Conservation (phyloP, 2,888 invertebrate genomes). For the Merodon equestris region DNA sequence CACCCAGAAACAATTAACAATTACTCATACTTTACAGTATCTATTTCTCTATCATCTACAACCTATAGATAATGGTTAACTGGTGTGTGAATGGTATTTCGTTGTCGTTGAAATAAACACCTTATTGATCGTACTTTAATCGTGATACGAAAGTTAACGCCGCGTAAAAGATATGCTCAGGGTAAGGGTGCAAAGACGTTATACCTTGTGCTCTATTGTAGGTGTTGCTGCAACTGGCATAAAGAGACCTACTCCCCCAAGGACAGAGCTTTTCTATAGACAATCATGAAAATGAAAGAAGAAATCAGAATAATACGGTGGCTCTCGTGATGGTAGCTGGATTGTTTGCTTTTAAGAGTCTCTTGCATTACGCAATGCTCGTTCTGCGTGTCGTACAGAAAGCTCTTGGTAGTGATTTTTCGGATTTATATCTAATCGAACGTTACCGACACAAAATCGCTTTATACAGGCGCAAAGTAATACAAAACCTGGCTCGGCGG, state of each 20-base stretch:
- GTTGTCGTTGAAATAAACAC: constrained; percentile 57
- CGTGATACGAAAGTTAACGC: constrained; percentile 63
- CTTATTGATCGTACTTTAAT: constrained; percentile 65
- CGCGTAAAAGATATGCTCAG: too few relatives aligned
- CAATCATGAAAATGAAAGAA: too few relatives aligned
- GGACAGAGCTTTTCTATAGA: too few relatives aligned
- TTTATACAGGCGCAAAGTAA: background rate
- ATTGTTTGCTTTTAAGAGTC: background rate
- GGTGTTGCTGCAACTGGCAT: too few relatives aligned
- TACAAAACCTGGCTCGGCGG: background rate
- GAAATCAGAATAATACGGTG: background rate
- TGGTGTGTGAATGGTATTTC: constrained; percentile 32
- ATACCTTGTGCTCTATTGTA: too few relatives aligned
- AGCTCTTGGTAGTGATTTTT: constrained; percentile 21
- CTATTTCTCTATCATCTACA: constrained; percentile 5
- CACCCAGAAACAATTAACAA: constrained; percentile 49
- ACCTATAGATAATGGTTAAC: constrained; percentile 31
- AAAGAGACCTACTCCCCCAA: too few relatives aligned
- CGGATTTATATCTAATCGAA: background rate
- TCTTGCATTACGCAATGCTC: constrained; percentile 50
- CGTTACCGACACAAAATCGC: too few relatives aligned
- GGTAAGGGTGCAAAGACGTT: too few relatives aligned
- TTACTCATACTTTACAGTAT: constrained; percentile 54
- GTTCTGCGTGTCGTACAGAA: too few relatives aligned
- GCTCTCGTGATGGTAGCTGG: constrained; percentile 4